Conservation (phyloP, 2,797 vertebrate genomes). For the Discoglossus pictus region DNA sequence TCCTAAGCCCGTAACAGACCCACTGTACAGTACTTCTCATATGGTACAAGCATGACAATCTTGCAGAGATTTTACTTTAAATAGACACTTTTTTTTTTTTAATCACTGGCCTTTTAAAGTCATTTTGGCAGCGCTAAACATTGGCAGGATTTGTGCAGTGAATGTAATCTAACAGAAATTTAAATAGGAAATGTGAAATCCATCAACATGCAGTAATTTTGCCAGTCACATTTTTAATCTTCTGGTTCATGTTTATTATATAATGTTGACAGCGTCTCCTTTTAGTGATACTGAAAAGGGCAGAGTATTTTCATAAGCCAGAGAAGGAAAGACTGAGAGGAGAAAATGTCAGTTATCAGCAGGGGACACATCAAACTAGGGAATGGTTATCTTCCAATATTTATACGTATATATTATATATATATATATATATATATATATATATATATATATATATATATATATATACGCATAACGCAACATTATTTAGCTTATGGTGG, state of each 20-base stretch:
- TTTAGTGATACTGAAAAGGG: conserved; percentile 48
- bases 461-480: too few relatives aligned
- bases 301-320: conserved; percentile 16
- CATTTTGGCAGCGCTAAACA: background rate
- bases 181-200: conserved; percentile 43
- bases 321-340: conserved; percentile 2
- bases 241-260: conserved; percentile 34
- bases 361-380: background rate
- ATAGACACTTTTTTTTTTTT: conserved; percentile 17
- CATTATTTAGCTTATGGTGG: too few relatives aligned
- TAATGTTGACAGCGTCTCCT: conserved; percentile 42
- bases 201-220: conserved; percentile 36
- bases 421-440: too few relatives aligned
- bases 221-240: conserved; percentile 46
- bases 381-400: too few relatives aligned
- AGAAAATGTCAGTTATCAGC: conserved; percentile 7
- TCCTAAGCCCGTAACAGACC: too few relatives aligned
- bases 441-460: too few relatives aligned
- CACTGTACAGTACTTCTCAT: too few relatives aligned
- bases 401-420: too few relatives aligned
- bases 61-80: too few relatives aligned
- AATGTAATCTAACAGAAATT: conserved; percentile 29
- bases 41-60: too few relatives aligned
- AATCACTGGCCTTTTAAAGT: conserved; percentile 27
- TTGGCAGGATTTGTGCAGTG: conserved; percentile 17